Base-by-base conservation (phyloP, 2,888 invertebrate species). In the Eremobia ochroleuca region DNA sequence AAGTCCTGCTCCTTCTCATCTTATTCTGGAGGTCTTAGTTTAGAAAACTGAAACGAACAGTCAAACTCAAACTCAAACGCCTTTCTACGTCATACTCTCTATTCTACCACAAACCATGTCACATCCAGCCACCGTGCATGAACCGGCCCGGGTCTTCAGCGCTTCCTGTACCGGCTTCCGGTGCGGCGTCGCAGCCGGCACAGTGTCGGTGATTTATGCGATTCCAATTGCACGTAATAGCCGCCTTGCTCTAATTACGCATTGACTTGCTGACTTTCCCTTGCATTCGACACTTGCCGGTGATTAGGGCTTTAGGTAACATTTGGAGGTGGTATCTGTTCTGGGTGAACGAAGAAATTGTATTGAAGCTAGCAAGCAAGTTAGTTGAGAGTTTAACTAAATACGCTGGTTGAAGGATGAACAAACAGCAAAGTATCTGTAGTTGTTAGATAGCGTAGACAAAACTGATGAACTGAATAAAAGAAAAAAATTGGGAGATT, bases 151-250 rank as follows among this genome's bases (percentile, higher is more conserved):
- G 92, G 92, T 95, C 95, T 95, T 95, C 96, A 93, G 92, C 83
- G 93, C 91, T 95, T 96, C 96, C 96, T 94, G 95, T 86, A 79
- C 79, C 79, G 90, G 90, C 93, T 96, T 96, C 96, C 96, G 95
- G 95, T 91, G 90, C 88, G 92, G 89, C 92, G 92, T 89, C 94
- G 92, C 94, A 94, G 92, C 93, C 94, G 93, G 92, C 93, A 76
- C 73, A 89, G 86, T 85, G 85, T 85, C 86, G 82, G 93, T 97
- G 96, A 97, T 95, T 95, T 96, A 96, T 96, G 94, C 92, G 93
- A 93, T 94, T 94, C 88, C 88, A 94, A 96, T 96, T 94, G 92
- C 92, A 88, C 92, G 87, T 96, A 95, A 96, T 95, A 94, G 92
- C 92, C 83, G 87, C 86, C 89, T 85, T 90, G 90, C 90, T 92